Conservation (phyloP, 92 coral and sea anemone genomes). For the Zoanthus gigantus region DNA sequence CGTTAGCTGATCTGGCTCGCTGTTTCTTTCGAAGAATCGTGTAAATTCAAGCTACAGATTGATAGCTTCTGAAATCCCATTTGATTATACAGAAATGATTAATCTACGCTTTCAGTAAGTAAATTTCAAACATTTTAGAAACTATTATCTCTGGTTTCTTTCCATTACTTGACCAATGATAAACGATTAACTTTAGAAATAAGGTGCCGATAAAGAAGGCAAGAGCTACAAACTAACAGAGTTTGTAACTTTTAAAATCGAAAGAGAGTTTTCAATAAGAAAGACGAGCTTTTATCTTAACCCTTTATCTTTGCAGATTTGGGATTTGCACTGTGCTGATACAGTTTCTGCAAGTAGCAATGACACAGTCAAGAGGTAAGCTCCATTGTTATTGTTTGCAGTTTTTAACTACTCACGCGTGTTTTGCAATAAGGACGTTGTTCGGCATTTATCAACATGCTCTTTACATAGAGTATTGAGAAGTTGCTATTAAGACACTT, state of each 20-base stretch:
- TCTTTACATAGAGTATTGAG: no score
- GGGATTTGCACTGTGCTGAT: not conserved
- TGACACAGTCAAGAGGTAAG: slow-evolving; percentile 19
- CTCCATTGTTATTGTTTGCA: no score
- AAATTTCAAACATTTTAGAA: not conserved
- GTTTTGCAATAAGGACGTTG: no score
- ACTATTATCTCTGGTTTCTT: not conserved
- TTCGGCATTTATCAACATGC: no score
- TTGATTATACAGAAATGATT: slow-evolving; percentile 7
- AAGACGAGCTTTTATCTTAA: not conserved
- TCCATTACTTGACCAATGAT: not conserved
- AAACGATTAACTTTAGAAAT: not conserved
- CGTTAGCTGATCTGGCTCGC: not conserved
- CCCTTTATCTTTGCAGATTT: not conserved
- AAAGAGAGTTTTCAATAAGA: no score
- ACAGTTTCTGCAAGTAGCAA: not conserved
- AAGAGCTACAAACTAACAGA: no score
- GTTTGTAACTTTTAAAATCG: no score
- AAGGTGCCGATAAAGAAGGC: no score
- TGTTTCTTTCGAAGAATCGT: not conserved
- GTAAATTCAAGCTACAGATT: not conserved
- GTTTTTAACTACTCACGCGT: no score
- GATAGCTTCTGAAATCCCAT: not conserved
- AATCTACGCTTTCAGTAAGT: slow-evolving; percentile 24
- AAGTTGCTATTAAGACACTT: no score